Base-by-base conservation (phyloP, 2,113 vertebrate species). In the Smithornis capensis region DNA sequence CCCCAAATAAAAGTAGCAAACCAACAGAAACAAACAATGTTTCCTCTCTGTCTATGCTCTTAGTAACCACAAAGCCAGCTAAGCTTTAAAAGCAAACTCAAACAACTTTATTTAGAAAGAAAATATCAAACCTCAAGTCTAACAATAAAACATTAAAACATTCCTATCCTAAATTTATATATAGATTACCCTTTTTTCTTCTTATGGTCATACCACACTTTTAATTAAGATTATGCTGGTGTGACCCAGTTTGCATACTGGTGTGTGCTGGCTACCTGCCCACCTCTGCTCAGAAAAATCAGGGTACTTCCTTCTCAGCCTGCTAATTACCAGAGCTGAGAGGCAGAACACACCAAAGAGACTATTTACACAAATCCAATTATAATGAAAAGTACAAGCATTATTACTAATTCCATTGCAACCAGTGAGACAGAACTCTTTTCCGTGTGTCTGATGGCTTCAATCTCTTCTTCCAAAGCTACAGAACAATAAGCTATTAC, bases 251-350 rank as follows among this genome's bases (percentile, higher is more conserved):
- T 96, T 77, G 88, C 33, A 40, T 17, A 74, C 28, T 81, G 87
- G 73, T 94, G 88, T 44, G 44, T 45, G 68, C 79, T 96, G 94
- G 94, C 93, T 71, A 92, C 25, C 64, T 83, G 93, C 93, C 96
- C 79, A 86, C 47, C 63, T 65, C 82, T 87, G 90, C 94, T 96
- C 76, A 90, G 92, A 52, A 93, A 93, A 93, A 95, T 52, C 71
- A 93, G 83, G 75, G 82, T 95, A 96, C 90, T 95, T 96, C 95
- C 88, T 95, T 96, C 93, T 96, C 88, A 96, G 93, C 75, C 59
- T 93, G 87, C 85, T 96, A 96, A 96, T 94, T 93, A 96, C 68
- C 53, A 67, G 79, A 89, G 90, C 88, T 74, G 82, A 90, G 85
- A 88, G 75, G 82, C 86, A 83, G 92, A 91, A 83, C 47, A 52